Evolutionary conservation across 2,797 vertebrate genomes (phyloP).

Genomic region (Ptychadena robeensis): DNA sequence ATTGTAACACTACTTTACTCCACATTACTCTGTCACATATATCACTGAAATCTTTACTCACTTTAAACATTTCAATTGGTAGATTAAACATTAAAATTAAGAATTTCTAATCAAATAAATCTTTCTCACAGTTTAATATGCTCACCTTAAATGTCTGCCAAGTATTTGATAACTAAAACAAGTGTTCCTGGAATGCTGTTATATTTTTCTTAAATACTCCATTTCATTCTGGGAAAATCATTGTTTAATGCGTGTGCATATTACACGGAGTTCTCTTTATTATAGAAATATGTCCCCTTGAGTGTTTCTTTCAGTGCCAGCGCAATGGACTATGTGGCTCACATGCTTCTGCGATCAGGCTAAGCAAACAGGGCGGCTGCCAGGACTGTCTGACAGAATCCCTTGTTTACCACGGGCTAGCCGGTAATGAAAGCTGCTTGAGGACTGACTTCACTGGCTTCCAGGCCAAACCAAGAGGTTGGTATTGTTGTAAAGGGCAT

Average conservation of each 20-base stretch:
- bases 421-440: slow-evolving; percentile 7
- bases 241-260: background rate
- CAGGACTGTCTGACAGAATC: background rate
- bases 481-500: background rate
- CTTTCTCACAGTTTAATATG: background rate
- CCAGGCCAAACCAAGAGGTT: slow-evolving; percentile 11
- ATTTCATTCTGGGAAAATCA: background rate
- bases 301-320: background rate
- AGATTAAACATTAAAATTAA: too few relatives aligned
- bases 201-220: background rate
- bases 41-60: too few relatives aligned
- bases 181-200: background rate
- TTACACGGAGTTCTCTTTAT: background rate
- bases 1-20: too few relatives aligned
- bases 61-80: too few relatives aligned
- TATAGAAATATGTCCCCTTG: background rate
- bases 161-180: background rate
- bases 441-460: background rate
- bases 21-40: too few relatives aligned
- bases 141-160: background rate
- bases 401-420: slow-evolving; percentile 9
- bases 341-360: slow-evolving; percentile 6
- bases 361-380: slow-evolving; percentile 16
- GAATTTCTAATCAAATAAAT: background rate
- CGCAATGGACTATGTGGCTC: slow-evolving; percentile 3